A percentile compares a stretch with the other conserved stretches of the same genome.
These are phyloP conservation scores for Caenorhabditis wallacei DNA, from an alignment of 2,888 invertebrate genomes.

Conservation along the genomic window DNA sequence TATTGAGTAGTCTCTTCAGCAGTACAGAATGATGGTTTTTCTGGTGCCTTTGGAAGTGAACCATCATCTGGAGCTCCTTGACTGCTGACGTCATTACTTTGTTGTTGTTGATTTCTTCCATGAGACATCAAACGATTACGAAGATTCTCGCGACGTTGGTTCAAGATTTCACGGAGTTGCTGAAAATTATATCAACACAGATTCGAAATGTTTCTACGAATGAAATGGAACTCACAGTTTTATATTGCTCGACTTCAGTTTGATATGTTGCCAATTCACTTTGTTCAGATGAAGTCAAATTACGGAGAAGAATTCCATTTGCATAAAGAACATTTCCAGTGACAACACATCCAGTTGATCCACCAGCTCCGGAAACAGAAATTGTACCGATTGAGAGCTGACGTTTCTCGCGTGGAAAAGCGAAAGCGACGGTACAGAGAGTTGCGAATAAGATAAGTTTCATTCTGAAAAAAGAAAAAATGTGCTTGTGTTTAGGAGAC, in stretches of 20 bases:
- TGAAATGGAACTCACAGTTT: slow-evolving; percentile 59
- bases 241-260: slow-evolving; percentile 74
- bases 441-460: slow-evolving; percentile 56
- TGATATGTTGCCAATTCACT: slow-evolving; percentile 72
- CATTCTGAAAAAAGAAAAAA: slow-evolving; percentile 41
- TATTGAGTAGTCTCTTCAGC: slow-evolving; percentile 82
- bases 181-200: not conserved
- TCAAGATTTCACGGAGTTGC: slow-evolving; percentile 62
- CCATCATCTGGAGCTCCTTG: slow-evolving; percentile 29
- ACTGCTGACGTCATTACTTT: slow-evolving; percentile 51
- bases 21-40: slow-evolving; percentile 81
- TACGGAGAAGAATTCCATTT: slow-evolving; percentile 78
- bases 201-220: not conserved
- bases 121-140: slow-evolving; percentile 39
- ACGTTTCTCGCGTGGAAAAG: slow-evolving; percentile 76
- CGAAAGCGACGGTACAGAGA: slow-evolving; percentile 60
- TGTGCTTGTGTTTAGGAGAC: not conserved
- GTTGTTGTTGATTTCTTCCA: slow-evolving; percentile 49
- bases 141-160: slow-evolving; percentile 64
- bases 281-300: slow-evolving; percentile 76
- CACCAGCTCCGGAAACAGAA: slow-evolving; percentile 77
- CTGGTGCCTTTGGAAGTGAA: slow-evolving; percentile 71
- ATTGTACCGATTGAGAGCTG: slow-evolving; percentile 77
- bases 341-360: slow-evolving; percentile 81
- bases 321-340: slow-evolving; percentile 79